phyloP scores from a whole-genome alignment of 2,797 vertebrate species.

The Bradypodion ventrale region DNA sequence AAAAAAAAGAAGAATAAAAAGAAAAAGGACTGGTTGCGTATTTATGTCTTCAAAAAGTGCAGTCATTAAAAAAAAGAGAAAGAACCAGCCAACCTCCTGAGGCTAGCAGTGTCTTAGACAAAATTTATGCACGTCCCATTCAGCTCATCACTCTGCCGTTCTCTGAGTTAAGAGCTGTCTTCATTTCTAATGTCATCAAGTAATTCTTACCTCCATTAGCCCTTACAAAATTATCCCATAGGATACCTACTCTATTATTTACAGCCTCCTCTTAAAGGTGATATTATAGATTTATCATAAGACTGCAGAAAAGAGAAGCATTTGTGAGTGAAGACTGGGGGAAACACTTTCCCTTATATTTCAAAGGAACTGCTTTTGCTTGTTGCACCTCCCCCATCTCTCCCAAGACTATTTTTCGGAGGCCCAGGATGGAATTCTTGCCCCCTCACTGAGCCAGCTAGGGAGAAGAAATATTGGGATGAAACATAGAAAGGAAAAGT shows the following conservation, averaged over 20 bases:
- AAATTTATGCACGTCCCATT: neutral
- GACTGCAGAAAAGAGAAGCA: neutral
- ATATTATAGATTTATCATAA: neutral
- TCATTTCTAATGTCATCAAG: neutral
- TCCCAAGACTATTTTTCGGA: neutral
- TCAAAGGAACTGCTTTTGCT: neutral
- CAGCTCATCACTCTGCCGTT: neutral
- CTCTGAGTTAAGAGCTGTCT: conserved; percentile 3
- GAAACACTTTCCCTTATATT: rapidly evolving
- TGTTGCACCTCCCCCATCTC: rapidly evolving
- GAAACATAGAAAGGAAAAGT: neutral
- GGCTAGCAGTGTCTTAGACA: conserved; percentile 34
- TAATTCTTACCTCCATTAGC: rapidly evolving
- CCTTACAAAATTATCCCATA: neutral
- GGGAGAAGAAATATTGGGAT: neutral
- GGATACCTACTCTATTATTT: conserved; percentile 1
- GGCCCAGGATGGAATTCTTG: neutral
- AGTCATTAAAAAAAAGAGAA: conserved; percentile 35
- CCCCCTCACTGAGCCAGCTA: neutral
- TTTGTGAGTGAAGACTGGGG: neutral
- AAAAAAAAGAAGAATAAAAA: conserved; percentile 26
- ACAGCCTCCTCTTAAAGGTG: conserved; percentile 26
- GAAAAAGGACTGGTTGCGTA: conserved; percentile 41
- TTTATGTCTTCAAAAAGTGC: conserved; percentile 43
- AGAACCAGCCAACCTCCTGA: conserved; percentile 10